A percentile compares a stretch with the other conserved stretches of the same genome.
These are phyloP conservation scores for Anastrepha obliqua DNA, from an alignment of 1,140 invertebrate species.

Conservation along the genomic window DNA sequence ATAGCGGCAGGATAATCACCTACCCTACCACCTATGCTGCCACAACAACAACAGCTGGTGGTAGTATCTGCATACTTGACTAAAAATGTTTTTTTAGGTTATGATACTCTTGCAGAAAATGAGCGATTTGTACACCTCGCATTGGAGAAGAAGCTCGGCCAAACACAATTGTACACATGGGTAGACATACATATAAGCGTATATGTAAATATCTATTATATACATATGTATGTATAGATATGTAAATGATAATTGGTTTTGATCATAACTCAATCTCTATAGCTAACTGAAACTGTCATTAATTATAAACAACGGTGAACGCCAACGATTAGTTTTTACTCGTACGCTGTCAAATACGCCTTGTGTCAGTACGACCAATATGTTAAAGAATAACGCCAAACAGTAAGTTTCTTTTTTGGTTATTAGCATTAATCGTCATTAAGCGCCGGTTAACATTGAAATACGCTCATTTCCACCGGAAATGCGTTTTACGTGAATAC, in stretches of 20 bases:
- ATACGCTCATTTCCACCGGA: not conserved
- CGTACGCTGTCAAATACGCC: not conserved
- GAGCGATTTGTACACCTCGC: too few relatives aligned
- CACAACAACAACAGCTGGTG: too few relatives aligned
- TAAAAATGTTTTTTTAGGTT: too few relatives aligned
- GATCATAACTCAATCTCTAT: not conserved
- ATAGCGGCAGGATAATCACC: too few relatives aligned
- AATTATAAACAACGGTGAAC: not conserved
- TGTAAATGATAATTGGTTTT: not conserved
- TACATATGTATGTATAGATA: too few relatives aligned
- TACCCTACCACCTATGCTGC: too few relatives aligned
- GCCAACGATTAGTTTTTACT: not conserved
- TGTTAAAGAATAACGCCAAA: not conserved
- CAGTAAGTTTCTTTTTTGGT: not conserved
- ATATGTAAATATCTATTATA: too few relatives aligned
- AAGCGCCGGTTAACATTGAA: conserved; percentile 14
- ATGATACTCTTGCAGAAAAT: too few relatives aligned
- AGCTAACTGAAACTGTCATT: conserved; percentile 12
- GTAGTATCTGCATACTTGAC: too few relatives aligned
- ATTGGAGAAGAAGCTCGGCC: too few relatives aligned
- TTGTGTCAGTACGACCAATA: not conserved
- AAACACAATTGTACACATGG: too few relatives aligned
- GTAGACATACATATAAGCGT: too few relatives aligned
- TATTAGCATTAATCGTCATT: not conserved
- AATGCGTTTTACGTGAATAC: not conserved